Conservation (phyloP, 2,888 invertebrate species). For the Julus scandinavius region DNA sequence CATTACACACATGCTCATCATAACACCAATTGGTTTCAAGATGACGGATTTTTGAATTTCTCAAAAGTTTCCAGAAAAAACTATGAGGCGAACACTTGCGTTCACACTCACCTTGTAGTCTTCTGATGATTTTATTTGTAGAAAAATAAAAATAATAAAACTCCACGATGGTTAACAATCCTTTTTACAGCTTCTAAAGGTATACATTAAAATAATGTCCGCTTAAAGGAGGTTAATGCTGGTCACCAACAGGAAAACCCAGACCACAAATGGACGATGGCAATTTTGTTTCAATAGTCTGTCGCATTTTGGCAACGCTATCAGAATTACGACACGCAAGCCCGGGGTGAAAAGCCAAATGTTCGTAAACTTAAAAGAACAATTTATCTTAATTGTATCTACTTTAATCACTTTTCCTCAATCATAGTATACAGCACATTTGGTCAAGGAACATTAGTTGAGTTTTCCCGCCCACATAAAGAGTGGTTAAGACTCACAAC, state of each 20-base stretch:
- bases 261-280: background rate
- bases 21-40: background rate
- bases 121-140: background rate
- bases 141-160: too few species aligned
- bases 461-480: background rate
- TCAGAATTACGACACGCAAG: background rate
- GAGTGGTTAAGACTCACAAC: background rate
- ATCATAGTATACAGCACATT: background rate
- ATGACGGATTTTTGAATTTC: background rate
- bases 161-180: too few species aligned
- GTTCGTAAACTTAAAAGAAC: background rate
- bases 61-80: background rate
- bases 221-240: slow-evolving; percentile 1
- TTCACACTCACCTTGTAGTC: background rate
- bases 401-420: background rate
- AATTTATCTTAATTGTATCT: background rate
- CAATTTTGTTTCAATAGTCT: background rate
- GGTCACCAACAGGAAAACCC: background rate
- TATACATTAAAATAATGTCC: background rate
- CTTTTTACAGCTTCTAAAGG: too few species aligned
- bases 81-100: too few species aligned
- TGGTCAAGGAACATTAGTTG: background rate
- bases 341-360: background rate
- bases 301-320: background rate
- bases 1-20: background rate